Conservation (phyloP, 2,888 invertebrate species). For the Arrhopalites spinosus region DNA sequence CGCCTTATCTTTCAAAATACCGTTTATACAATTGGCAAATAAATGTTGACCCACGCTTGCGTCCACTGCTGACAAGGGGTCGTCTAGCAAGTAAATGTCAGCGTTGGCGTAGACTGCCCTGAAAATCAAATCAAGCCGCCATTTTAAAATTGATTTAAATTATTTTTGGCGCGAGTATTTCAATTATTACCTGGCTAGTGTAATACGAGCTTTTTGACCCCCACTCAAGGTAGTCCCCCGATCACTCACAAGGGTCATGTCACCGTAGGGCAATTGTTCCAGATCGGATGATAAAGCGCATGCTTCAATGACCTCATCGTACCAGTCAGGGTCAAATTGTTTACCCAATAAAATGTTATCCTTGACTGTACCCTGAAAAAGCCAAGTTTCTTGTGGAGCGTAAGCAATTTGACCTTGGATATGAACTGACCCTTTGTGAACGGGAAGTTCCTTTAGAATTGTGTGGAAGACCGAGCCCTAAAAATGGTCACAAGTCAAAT, state of each 20-base stretch:
- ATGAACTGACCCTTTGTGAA: constrained; percentile 58
- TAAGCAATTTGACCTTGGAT: constrained; percentile 61
- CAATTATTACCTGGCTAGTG: constrained; percentile 65
- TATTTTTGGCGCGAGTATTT: too few relatives aligned
- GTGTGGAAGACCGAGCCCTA: constrained; percentile 56
- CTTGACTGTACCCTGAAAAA: constrained; percentile 51
- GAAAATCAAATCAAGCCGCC: not conserved
- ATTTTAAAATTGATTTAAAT: not conserved
- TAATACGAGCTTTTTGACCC: constrained; percentile 83
- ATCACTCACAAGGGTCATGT: constrained; percentile 84
- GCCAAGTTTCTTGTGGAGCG: constrained; percentile 54
- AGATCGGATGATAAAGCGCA: constrained; percentile 75
- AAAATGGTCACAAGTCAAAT: too few relatives aligned
- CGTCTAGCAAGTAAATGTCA: constrained; percentile 63
- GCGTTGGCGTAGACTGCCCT: constrained; percentile 63
- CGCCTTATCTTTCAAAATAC: constrained; percentile 59
- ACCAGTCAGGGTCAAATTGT: constrained; percentile 63
- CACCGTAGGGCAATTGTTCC: constrained; percentile 76
- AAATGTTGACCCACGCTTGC: constrained; percentile 61
- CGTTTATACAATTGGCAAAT: constrained; percentile 61
- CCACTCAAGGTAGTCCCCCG: constrained; percentile 83
- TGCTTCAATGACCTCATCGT: constrained; percentile 72
- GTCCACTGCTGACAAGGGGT: constrained; percentile 63
- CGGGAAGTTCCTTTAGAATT: constrained; percentile 62
- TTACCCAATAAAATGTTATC: constrained; percentile 56